Evolutionary conservation across 2,113 vertebrate species (phyloP), one percentile per base, ranked within the genome.

Genomic region (cattle (Bos taurus)): DNA sequence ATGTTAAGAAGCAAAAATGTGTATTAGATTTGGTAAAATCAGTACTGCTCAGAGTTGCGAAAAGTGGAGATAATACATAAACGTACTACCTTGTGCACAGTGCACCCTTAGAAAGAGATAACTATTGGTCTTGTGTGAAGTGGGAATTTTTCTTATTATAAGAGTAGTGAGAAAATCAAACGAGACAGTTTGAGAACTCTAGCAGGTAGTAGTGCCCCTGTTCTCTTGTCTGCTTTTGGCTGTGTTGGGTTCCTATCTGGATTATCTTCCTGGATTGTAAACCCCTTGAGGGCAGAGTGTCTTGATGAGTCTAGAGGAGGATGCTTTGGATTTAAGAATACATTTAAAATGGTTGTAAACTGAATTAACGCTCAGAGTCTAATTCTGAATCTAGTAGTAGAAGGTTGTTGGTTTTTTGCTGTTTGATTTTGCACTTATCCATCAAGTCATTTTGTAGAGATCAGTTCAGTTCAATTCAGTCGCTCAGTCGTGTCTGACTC

Each of bases 261-360:
- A 74, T 88, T 95, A 89, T 26, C 28, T 96, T 77, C 56, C 28
- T 90, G 25, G 11, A 82, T 85, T 85, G 21, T 95, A 67, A 96
- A 96, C 52, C 95, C 46, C 33, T 84, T 77, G 43, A 90, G 74
- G 85, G 54, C 67, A 86, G 52, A 97, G 88, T 95, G 19, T 94
- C 54, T 71, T 96, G 52, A 48, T 77, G 60, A 81, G 8, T 94
- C 92, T 90, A 97, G 25, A 86, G 56, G 50, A 60, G 36, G 25
- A 16, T 87, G 7, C 33, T 93, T 93, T 93, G 48, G 26, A 81
- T 74, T 94, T 95, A 71, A 94, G 78, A 93, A 90, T n/a, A 52
- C 67, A 85, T 92, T 62, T 85, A 3, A 95, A 95, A 54, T 97
- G 71, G 25, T 84, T 93, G 0, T 92, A 94, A 93, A 60, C n/a